These are phyloP conservation scores for Harpalus rufipes DNA, from an alignment of 2,888 invertebrate species.

Conservation along the genomic window DNA sequence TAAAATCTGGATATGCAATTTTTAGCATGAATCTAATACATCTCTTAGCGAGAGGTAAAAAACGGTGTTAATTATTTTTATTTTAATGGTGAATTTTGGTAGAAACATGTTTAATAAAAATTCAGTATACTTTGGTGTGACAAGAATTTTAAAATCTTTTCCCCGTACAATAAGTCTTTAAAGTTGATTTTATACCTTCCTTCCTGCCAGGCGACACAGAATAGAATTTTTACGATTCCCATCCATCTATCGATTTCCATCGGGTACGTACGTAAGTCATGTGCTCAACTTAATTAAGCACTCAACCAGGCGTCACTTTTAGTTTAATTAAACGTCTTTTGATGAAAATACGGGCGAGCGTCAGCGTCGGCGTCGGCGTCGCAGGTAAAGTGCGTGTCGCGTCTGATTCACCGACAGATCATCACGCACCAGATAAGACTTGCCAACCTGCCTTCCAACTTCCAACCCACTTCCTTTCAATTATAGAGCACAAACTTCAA, in stretches of 20 bases:
- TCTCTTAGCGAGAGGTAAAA: too few relatives aligned
- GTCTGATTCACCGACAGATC: neutral
- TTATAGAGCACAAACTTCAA: neutral
- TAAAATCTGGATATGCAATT: too few relatives aligned
- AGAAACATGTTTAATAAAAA: too few relatives aligned
- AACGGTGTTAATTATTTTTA: too few relatives aligned
- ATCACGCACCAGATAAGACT: neutral
- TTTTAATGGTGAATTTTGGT: too few relatives aligned
- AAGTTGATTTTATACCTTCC: too few relatives aligned
- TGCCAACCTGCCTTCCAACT: neutral
- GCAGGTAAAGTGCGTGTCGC: slow-evolving; percentile 29
- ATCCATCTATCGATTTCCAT: slow-evolving; percentile 55
- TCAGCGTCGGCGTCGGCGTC: neutral
- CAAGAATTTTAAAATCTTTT: too few relatives aligned
- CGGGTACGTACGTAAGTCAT: slow-evolving; percentile 16
- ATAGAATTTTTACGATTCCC: slow-evolving; percentile 13
- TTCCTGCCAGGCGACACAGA: too few relatives aligned
- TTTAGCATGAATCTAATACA: too few relatives aligned
- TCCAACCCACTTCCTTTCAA: neutral
- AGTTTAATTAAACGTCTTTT: slow-evolving; percentile 64
- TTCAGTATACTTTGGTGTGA: too few relatives aligned
- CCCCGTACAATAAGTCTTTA: too few relatives aligned
- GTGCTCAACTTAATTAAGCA: slow-evolving; percentile 54
- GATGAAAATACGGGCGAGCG: slow-evolving; percentile 52
- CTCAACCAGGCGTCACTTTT: slow-evolving; percentile 58